These are phyloP conservation scores for Pteromalus puparum DNA, from an alignment of 1,140 invertebrate species.

Conservation along the genomic window DNA sequence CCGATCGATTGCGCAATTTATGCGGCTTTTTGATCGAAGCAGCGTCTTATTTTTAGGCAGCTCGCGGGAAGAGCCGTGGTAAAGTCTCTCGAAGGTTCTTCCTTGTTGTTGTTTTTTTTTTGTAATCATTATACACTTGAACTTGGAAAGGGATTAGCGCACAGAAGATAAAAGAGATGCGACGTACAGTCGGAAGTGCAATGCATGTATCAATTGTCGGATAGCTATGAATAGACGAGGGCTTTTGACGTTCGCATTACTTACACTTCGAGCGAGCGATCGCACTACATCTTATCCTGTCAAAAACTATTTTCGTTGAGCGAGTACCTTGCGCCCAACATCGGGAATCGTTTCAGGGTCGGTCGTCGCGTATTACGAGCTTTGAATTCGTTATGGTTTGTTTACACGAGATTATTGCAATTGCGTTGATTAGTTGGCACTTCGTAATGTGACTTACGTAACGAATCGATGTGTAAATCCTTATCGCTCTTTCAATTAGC, in stretches of 20 bases:
- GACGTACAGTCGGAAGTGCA: neutral
- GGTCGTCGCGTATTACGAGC: neutral
- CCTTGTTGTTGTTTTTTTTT: neutral
- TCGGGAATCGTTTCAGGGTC: neutral
- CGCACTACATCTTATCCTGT: constrained; percentile 20
- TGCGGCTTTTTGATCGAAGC: neutral
- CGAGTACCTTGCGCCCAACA: constrained; percentile 12
- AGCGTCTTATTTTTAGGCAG: constrained; percentile 27
- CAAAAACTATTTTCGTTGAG: constrained; percentile 46
- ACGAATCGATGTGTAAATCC: too few relatives aligned
- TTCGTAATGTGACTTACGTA: too few relatives aligned
- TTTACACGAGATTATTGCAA: too few relatives aligned
- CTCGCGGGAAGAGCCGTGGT: neutral
- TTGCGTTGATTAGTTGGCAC: neutral
- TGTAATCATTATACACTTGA: neutral
- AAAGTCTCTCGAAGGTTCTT: too few relatives aligned
- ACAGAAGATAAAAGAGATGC: neutral
- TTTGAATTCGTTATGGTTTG: neutral
- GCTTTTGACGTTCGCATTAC: constrained; percentile 1
- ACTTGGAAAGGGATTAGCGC: neutral
- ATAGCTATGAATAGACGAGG: constrained; percentile 38
- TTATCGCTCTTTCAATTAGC: too few relatives aligned
- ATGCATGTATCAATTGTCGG: neutral
- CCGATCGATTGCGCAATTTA: too few relatives aligned
- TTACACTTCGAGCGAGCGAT: neutral